A percentile compares a stretch with the other conserved stretches of the same genome.
phyloP scores from a whole-genome alignment of 30 jellyfish, hydroid and myxozoan species.

The Aurelia sp. region DNA sequence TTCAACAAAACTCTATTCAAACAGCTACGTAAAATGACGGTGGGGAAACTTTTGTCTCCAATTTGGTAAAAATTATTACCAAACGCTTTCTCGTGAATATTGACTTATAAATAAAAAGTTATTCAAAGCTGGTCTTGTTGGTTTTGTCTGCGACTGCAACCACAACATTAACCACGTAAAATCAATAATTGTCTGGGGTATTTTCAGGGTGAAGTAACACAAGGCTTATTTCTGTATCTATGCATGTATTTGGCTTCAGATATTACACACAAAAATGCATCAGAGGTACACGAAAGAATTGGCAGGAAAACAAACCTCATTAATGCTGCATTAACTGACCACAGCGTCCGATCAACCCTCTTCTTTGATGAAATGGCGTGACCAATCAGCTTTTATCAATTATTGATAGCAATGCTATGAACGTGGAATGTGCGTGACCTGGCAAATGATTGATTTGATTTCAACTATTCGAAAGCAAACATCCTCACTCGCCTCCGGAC shows the following conservation, averaged over 20 bases:
- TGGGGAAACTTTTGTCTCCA: no score
- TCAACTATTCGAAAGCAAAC: neutral
- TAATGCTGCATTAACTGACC: neutral
- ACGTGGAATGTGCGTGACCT: conserved; percentile 32
- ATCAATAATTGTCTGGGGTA: no score
- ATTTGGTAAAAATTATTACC: no score
- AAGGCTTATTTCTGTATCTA: no score
- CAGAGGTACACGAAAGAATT: neutral
- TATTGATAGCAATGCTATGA: neutral
- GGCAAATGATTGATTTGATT: neutral
- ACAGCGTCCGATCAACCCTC: neutral
- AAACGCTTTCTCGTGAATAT: no score
- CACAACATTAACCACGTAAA: no score
- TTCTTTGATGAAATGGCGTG: conserved; percentile 15
- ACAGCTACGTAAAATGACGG: no score
- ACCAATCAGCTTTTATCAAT: neutral
- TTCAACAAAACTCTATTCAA: no score
- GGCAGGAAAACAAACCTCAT: neutral
- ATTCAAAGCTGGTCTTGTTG: no score
- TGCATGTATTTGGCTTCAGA: neutral
- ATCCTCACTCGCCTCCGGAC: neutral
- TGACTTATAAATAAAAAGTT: no score
- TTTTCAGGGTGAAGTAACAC: no score
- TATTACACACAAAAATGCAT: neutral
- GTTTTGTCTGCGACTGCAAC: no score